These are phyloP conservation scores for Lithobius niger DNA, from an alignment of 1,140 invertebrate genomes.

Conservation along the genomic window DNA sequence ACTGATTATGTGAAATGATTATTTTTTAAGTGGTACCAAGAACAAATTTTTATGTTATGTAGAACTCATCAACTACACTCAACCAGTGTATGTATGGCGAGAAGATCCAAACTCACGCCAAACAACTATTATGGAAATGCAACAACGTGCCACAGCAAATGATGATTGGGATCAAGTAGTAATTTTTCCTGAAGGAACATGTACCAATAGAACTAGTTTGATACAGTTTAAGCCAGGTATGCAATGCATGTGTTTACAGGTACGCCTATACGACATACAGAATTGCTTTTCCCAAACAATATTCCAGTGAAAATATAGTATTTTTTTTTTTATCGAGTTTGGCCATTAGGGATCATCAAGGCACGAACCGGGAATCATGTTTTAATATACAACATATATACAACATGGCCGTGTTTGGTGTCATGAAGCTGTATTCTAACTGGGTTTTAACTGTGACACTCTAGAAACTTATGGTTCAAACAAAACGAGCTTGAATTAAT, in stretches of 20 bases:
- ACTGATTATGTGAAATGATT: constrained; percentile 1
- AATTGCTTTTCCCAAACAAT: too few species aligned
- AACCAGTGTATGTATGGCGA: constrained; percentile 84
- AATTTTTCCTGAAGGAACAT: constrained; percentile 92
- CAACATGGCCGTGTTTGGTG: too few species aligned
- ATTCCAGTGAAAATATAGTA: too few species aligned
- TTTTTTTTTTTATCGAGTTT: too few species aligned
- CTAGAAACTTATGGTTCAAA: too few species aligned
- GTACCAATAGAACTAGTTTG: constrained; percentile 80
- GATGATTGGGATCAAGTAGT: constrained; percentile 86
- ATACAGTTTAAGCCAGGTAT: constrained; percentile 93
- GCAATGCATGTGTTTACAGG: constrained; percentile 52
- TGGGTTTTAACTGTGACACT: too few species aligned
- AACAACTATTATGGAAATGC: constrained; percentile 82
- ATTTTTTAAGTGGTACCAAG: not conserved
- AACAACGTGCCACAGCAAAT: constrained; percentile 61
- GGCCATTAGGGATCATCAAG: too few species aligned
- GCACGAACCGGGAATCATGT: too few species aligned
- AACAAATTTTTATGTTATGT: constrained; percentile 16
- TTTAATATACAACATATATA: too few species aligned
- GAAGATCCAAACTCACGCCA: constrained; percentile 83
- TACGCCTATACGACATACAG: too few species aligned
- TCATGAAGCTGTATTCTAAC: too few species aligned
- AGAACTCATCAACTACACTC: constrained; percentile 81
- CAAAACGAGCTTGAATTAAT: too few species aligned